Base-by-base conservation (phyloP, 2,113 vertebrate genomes). In the Xerus inauris region DNA sequence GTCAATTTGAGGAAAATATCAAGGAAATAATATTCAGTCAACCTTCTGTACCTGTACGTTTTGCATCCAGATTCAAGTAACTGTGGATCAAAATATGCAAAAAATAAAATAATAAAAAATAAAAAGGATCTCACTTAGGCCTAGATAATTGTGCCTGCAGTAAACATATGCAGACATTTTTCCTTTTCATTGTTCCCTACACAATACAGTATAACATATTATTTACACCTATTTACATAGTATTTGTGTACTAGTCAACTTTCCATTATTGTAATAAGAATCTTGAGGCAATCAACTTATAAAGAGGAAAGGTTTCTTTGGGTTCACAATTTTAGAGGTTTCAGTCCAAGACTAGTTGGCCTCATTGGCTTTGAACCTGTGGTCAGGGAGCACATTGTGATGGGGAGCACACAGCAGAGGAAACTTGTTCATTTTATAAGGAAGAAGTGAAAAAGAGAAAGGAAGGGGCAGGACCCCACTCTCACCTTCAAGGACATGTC, bases 281-380 rank as follows among this genome's bases (percentile, higher is more conserved):
- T 24, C 28, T 38, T 75, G 69, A 62, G 40, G 35, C 17, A 88
- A 26, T 4, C 30, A 62, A 20, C 20, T 76, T 47, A 76, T 28
- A 62, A 26, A 88, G 72, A 64, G 16, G 57, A 64, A 64, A 76
- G 40, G 22, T n/a, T n/a, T 42, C 45, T n/a, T 64, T 28, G 1
- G 32, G 35, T 6, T 28, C 6, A 22, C 32, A 26, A 40, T n/a
- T 26, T 26, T 59, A 2, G 54, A 62, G 38, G 30, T 62, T 24
- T 35, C 19, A 12, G 42, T n/a, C 19, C 51, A 40, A 59, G 40
- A 8, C 22, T 6, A 38, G 7, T 22, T 49, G 42, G 26, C 42
- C 26, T 14, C 8, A 1, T 35, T 9, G 20, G 20, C 19, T 35
- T 2, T 8, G n/a, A 19, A 28, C 20, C 19, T 11, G 4, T n/a